phyloP scores from a whole-genome alignment of 30 jellyfish, hydroid and myxozoan genomes.

The Hydractinia symbiolongicarpus region DNA sequence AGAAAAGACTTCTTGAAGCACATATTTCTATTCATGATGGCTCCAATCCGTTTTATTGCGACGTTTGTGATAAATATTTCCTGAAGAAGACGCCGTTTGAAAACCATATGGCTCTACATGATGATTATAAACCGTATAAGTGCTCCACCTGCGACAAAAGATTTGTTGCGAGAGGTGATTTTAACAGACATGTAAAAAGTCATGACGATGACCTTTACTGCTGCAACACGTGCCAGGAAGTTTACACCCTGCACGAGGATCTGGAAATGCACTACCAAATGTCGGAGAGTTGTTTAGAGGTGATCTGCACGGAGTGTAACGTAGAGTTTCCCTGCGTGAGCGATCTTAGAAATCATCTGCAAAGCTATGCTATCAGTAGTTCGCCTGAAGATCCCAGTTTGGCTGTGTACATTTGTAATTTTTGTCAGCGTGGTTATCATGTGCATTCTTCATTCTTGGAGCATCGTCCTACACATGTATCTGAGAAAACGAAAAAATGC shows the following conservation, averaged over 20 bases:
- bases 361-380: neutral
- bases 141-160: conserved; percentile 25
- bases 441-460: neutral
- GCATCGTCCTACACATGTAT: conserved; percentile 19
- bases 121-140: conserved; percentile 3
- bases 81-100: conserved; percentile 23
- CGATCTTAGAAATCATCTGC: conserved; percentile 24
- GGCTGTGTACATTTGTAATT: conserved; percentile 13
- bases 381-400: neutral
- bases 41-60: conserved; percentile 18
- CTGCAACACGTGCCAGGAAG: conserved; percentile 28
- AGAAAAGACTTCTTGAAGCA: conserved; percentile 10
- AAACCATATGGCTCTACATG: conserved; percentile 24
- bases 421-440: conserved; percentile 47
- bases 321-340: conserved; percentile 9
- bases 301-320: conserved; percentile 35
- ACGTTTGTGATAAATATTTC: conserved; percentile 27
- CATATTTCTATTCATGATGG: conserved; percentile 25
- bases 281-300: conserved; percentile 36
- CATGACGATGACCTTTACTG: conserved; percentile 29
- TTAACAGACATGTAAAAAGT: conserved; percentile 21
- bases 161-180: conserved; percentile 12
- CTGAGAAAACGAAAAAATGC: conserved; percentile 22
- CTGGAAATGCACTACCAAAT: conserved; percentile 42
- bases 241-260: conserved; percentile 27